Base-by-base conservation (phyloP, 2,888 invertebrate species). In the Entomobrya multifasciata region DNA sequence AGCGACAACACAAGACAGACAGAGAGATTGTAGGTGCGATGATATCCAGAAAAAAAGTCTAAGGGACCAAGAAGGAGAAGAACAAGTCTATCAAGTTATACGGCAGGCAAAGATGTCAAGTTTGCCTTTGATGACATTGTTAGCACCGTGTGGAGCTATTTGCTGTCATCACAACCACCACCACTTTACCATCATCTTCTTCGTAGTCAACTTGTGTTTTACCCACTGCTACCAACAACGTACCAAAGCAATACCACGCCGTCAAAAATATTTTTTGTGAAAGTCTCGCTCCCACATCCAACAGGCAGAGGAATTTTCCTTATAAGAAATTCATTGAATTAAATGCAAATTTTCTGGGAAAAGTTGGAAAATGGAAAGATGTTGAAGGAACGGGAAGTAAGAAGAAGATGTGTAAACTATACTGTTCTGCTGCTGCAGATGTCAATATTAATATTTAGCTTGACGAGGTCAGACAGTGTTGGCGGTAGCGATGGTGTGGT, bases 111-210 rank as follows among this genome's bases (percentile, higher is more conserved):
- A 83, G 84, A 67, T 78, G 77, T 84, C 78, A 84, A 74, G 30
- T 83, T 83, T 74, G 49, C 44, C 67, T 70, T 57, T 27, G 74
- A 70, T 78, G 77, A 70, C 84, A 77, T 52, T 84, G 30, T 76
- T 70, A 55, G 55, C 52, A 25, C 27, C 70, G 25, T 25, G 47
- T 1, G 25, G 47, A 70, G 70, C 47, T 27, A 25, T 8, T 20
- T 70, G 47, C 47, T 70, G 70, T 70, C 70, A 70, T 70, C 70
- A 25, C 52, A 36, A 57, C 70, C 49, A 49, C 67, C 44, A n/a
- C 44, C 82, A 74, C 44, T 4, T 6, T 36, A 15, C 22, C 13
- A 27, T 77, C 5, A 8, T 36, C 36, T 36, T 36, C 36, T 6
- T 36, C n/a, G n/a, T n/a, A n/a, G 36, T 8, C 36, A n/a, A n/a